These are phyloP conservation scores for Hormaphis cornu DNA, from an alignment of 1,140 invertebrate genomes.

Conservation along the genomic window DNA sequence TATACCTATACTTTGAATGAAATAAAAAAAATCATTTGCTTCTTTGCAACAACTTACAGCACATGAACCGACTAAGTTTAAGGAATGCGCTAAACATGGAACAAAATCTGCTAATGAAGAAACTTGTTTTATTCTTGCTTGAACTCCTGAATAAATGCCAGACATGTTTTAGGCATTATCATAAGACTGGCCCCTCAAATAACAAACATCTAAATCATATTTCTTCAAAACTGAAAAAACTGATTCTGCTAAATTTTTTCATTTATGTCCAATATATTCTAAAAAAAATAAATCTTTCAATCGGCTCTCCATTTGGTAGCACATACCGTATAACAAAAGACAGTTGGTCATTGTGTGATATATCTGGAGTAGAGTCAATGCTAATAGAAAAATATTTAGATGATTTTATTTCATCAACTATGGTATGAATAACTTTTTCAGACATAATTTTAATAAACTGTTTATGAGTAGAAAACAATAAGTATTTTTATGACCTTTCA, in stretches of 20 bases:
- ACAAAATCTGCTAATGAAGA: slow-evolving; percentile 2
- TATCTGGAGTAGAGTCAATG: not conserved
- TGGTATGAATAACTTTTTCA: not conserved
- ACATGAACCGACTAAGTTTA: not conserved
- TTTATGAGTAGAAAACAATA: slow-evolving; percentile 28
- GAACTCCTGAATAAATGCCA: slow-evolving; percentile 5
- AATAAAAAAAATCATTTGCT: not conserved
- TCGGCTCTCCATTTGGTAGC: not conserved
- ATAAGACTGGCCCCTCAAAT: slow-evolving; percentile 29
- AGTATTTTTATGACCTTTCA: too few relatives aligned
- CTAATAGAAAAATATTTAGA: slow-evolving; percentile 6
- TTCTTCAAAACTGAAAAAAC: not conserved
- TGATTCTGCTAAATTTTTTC: not conserved
- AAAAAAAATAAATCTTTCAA: slow-evolving; percentile 18
- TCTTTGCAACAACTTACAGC: slow-evolving; percentile 27
- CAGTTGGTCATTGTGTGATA: not conserved
- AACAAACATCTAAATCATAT: slow-evolving; percentile 24
- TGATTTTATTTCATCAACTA: slow-evolving; percentile 5
- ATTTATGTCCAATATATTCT: slow-evolving; percentile 11
- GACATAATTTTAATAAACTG: not conserved
- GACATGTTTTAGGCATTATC: not conserved
- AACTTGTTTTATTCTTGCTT: slow-evolving; percentile 12
- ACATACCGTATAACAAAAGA: not conserved
- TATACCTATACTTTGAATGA: not conserved
- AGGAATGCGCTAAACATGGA: slow-evolving; percentile 13